Evolutionary conservation across 2,113 vertebrate genomes (phyloP).

Genomic region (Perca schrenkii): DNA sequence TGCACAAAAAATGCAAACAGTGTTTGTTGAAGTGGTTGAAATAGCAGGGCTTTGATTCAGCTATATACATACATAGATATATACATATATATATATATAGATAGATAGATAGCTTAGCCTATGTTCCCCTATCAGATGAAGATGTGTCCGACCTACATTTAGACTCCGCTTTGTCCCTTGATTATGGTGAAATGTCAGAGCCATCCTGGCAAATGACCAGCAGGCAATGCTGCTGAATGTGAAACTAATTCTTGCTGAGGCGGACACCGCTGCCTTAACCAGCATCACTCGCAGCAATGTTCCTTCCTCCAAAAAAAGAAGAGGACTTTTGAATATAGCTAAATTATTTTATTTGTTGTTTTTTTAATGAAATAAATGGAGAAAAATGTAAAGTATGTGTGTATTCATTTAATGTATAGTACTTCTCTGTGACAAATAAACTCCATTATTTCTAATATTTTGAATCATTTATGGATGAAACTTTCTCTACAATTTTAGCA

Average conservation of each 20-base stretch:
- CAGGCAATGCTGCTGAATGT: neutral
- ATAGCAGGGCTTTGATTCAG: no score
- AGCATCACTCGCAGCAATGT: neutral
- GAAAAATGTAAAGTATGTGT: neutral
- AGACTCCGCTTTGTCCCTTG: neutral
- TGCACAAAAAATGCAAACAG: no score
- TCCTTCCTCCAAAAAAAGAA: neutral
- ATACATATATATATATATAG: no score
- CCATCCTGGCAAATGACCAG: neutral
- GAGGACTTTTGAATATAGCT: neutral
- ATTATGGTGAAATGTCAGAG: slow-evolving; percentile 1
- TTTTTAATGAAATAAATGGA: neutral
- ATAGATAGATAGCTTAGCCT: no score
- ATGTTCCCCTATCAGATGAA: neutral
- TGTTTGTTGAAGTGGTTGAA: no score
- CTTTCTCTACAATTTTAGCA: no score
- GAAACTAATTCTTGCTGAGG: neutral
- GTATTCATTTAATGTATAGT: neutral
- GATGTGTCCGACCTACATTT: neutral
- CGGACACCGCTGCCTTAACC: neutral
- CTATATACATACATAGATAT: no score
- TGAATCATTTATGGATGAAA: neutral
- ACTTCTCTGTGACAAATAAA: neutral
- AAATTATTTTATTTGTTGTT: neutral
- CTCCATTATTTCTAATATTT: neutral